These are phyloP conservation scores for Hypocryptadius cinnamomeus DNA, from an alignment of 2,113 vertebrate genomes.

Conservation along the genomic window DNA sequence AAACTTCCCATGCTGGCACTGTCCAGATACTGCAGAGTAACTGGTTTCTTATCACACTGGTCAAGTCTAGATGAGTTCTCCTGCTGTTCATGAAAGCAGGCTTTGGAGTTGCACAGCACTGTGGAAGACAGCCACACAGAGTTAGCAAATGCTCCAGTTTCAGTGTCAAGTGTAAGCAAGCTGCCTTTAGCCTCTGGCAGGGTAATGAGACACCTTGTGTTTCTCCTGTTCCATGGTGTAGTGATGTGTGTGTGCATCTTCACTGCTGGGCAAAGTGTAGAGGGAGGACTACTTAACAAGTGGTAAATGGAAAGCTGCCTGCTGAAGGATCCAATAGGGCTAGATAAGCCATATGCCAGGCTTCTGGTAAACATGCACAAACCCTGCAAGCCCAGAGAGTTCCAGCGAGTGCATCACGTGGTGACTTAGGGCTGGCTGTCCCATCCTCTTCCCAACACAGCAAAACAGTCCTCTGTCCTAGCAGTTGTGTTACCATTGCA, in stretches of 20 bases:
- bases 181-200: neutral
- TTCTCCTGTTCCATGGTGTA: neutral
- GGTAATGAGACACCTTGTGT: neutral
- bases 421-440: neutral
- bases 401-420: accelerated
- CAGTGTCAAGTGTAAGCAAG: neutral
- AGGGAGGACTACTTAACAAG: neutral
- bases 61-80: neutral
- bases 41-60: neutral
- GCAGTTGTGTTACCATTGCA: neutral
- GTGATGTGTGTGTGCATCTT: neutral
- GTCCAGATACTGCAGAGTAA: neutral
- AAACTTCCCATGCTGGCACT: neutral
- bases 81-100: neutral
- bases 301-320: neutral
- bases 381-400: neutral
- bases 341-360: neutral
- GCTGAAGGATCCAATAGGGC: neutral
- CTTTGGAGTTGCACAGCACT: neutral
- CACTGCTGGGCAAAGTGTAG: neutral
- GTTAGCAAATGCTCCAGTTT: neutral
- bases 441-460: neutral
- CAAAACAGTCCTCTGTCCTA: neutral
- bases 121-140: neutral
- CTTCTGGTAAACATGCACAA: neutral